Percentiles rank a stretch among this genome's conserved stretches.
These are phyloP conservation scores for Callionymus lyra DNA, from an alignment of 2,113 vertebrate species.

Conservation along the genomic window DNA sequence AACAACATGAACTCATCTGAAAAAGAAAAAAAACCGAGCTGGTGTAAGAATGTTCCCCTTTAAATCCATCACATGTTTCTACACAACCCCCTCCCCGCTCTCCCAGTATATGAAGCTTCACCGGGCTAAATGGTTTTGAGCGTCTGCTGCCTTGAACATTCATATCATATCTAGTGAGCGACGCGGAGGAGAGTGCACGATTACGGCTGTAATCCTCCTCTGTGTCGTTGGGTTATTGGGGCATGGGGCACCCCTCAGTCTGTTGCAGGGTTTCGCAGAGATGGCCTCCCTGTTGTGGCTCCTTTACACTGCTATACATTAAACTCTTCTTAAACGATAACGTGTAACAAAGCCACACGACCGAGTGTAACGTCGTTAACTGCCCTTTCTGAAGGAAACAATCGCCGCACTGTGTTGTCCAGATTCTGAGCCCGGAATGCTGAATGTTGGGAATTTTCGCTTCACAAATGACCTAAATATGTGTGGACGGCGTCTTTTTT, in stretches of 20 bases:
- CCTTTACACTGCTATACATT: no score
- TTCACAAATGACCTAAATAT: no score
- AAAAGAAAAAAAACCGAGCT: constrained; percentile 1
- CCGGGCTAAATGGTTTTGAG: constrained; percentile 6
- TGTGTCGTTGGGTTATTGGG: constrained; percentile 32
- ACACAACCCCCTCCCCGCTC: background rate
- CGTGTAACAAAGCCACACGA: no score
- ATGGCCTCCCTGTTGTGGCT: constrained; percentile 9
- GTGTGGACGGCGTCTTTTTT: no score
- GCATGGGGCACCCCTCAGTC: constrained; percentile 25
- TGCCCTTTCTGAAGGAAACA: no score
- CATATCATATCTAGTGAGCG: constrained; percentile 10
- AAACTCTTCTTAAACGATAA: no score
- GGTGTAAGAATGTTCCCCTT: background rate
- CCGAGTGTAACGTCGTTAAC: no score
- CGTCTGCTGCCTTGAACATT: constrained; percentile 1
- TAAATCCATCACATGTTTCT: constrained; percentile 1
- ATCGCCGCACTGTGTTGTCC: no score
- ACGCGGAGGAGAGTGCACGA: constrained; percentile 7
- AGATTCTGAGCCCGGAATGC: no score
- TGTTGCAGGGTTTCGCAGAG: constrained; percentile 19
- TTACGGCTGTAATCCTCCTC: constrained; percentile 17
- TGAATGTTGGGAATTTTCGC: no score
- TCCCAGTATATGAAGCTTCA: no score
- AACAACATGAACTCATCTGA: constrained; percentile 6